Conservation (phyloP, 2,797 vertebrate species). For the Nasua narica region DNA sequence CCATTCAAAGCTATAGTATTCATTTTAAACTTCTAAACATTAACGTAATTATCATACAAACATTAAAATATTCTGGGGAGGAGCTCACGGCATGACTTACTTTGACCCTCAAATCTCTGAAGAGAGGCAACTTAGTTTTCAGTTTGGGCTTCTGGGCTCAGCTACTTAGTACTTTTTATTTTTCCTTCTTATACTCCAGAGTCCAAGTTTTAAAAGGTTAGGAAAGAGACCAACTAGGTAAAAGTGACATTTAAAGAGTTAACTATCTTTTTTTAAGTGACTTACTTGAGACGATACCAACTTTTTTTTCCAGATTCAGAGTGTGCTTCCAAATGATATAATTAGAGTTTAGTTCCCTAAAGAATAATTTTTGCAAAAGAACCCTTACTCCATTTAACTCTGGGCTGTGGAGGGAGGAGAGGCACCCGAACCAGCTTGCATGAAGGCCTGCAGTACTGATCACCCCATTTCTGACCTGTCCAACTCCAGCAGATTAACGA, state of each 20-base stretch:
- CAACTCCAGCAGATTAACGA: neutral
- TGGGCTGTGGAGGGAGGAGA: neutral
- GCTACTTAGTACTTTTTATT: neutral
- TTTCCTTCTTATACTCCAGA: neutral
- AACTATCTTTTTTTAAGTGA: neutral
- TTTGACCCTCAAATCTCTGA: neutral
- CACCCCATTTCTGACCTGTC: neutral
- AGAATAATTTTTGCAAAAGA: neutral
- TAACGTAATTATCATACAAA: neutral
- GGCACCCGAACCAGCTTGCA: neutral
- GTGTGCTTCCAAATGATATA: neutral
- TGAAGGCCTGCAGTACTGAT: neutral
- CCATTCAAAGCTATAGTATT: neutral
- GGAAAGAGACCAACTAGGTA: neutral
- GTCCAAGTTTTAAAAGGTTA: neutral
- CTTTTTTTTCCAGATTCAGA: neutral
- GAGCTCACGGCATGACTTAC: neutral
- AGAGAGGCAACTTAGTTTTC: neutral
- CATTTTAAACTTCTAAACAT: neutral
- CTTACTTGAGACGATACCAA: neutral
- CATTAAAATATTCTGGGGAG: neutral
- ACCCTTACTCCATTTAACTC: neutral
- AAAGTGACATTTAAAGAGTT: slow-evolving; percentile 5
- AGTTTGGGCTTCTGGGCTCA: neutral
- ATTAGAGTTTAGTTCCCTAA: neutral